A percentile compares a stretch with the other conserved stretches of the same genome.
These are phyloP conservation scores for Oriolus oriolus DNA, from an alignment of 2,113 vertebrate species.

Conservation along the genomic window DNA sequence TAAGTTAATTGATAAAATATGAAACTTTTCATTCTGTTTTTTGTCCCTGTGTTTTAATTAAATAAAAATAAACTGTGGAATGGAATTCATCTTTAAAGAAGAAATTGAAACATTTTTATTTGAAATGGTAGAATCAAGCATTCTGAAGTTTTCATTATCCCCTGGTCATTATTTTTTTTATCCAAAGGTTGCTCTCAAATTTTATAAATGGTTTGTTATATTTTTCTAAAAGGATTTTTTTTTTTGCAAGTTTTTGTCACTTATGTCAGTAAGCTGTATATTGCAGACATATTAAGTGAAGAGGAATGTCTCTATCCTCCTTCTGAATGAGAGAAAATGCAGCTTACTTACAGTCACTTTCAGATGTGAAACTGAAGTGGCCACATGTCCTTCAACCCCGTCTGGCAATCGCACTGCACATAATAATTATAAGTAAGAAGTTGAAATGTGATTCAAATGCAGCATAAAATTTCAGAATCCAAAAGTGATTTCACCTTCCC, in stretches of 20 bases:
- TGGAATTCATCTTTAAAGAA: not conserved
- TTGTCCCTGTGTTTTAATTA: not conserved
- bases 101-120: not conserved
- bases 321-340: not conserved
- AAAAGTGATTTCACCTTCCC: not conserved
- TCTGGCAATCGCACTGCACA: not conserved
- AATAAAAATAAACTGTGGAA: not conserved
- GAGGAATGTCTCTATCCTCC: not conserved
- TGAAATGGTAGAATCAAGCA: not conserved
- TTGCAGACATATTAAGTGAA: not conserved
- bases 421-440: not conserved
- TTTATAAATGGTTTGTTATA: not conserved
- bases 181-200: not conserved
- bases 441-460: not conserved
- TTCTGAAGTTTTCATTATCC: not conserved
- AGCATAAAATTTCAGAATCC: not conserved
- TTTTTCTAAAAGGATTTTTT: not conserved
- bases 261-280: not conserved
- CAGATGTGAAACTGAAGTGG: not conserved
- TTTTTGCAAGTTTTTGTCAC: not conserved
- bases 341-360: not conserved
- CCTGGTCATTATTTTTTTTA: not conserved
- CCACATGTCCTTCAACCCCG: not conserved
- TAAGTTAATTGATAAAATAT: not conserved
- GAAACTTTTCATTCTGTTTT: not conserved